Percentiles rank a stretch among this genome's conserved stretches.
phyloP scores from a whole-genome alignment of 2,888 invertebrate species.

The Oxytorus armatus region DNA sequence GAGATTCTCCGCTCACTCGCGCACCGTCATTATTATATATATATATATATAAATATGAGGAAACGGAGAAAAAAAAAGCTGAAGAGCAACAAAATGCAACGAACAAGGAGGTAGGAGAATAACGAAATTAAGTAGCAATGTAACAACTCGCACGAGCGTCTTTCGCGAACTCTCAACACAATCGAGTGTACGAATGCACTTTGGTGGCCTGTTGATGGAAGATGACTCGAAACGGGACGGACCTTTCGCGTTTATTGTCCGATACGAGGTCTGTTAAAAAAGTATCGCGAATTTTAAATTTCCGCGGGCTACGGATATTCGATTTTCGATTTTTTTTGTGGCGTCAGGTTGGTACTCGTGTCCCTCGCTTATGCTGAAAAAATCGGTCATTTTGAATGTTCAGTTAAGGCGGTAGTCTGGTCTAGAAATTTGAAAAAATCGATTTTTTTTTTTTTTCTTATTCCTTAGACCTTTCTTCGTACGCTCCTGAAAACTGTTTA shows the following conservation, averaged over 20 bases:
- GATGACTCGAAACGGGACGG: not conserved
- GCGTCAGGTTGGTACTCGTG: too few species aligned
- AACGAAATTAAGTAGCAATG: constrained; percentile 14
- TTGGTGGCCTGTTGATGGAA: not conserved
- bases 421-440: too few species aligned
- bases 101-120: not conserved
- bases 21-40: not conserved
- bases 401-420: too few species aligned
- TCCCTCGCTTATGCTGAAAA: too few species aligned
- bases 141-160: constrained; percentile 9
- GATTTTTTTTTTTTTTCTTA: too few species aligned
- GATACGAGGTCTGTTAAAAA: too few species aligned
- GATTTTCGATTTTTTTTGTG: too few species aligned
- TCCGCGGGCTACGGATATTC: too few species aligned
- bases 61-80: constrained; percentile 19
- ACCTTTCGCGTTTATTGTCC: not conserved
- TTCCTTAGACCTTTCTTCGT: too few species aligned
- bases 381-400: too few species aligned
- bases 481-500: too few species aligned
- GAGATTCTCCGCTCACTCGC: constrained; percentile 40
- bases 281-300: too few species aligned
- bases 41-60: not conserved
- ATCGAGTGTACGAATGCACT: not conserved
- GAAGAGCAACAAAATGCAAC: constrained; percentile 23
- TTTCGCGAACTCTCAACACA: not conserved